A percentile compares a stretch with the other conserved stretches of the same genome.
These are phyloP conservation scores for Scrobipalpa costella DNA, from an alignment of 2,888 invertebrate species.

Conservation along the genomic window DNA sequence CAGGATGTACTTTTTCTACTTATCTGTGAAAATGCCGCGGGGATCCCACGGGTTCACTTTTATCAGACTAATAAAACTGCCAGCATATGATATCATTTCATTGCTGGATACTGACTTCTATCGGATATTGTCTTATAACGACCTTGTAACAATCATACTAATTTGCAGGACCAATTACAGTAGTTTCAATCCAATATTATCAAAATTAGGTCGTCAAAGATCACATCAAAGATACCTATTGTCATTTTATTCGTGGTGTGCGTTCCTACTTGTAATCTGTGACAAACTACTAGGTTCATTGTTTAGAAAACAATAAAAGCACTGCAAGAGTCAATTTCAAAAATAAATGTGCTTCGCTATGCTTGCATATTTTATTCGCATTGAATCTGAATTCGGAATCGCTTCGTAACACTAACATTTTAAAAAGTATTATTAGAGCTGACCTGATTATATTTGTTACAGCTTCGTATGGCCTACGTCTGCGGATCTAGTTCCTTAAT, in stretches of 20 bases:
- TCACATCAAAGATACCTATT: no score
- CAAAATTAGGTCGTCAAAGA: no score
- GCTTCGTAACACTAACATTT: not conserved
- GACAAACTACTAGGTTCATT: no score
- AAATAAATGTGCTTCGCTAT: not conserved
- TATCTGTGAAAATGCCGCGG: constrained; percentile 66
- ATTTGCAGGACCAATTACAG: no score
- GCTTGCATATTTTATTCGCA: not conserved
- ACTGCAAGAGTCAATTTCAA: no score
- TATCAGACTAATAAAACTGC: constrained; percentile 74
- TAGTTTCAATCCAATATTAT: no score
- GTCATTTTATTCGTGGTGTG: no score
- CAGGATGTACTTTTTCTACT: constrained; percentile 51
- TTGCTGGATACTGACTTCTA: constrained; percentile 66
- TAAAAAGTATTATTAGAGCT: not conserved
- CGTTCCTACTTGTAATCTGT: no score
- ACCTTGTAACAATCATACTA: no score
- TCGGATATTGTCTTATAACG: constrained; percentile 52
- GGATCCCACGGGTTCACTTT: constrained; percentile 66
- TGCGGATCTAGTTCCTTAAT: not conserved
- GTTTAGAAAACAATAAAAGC: no score
- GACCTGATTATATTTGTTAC: constrained; percentile 24
- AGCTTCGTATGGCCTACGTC: constrained; percentile 4
- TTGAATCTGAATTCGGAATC: not conserved
- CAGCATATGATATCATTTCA: constrained; percentile 69